Percentiles rank a stretch among this genome's conserved stretches.
Conservation (phyloP, 2,797 vertebrate genomes). For the Nothura maculosa region DNA sequence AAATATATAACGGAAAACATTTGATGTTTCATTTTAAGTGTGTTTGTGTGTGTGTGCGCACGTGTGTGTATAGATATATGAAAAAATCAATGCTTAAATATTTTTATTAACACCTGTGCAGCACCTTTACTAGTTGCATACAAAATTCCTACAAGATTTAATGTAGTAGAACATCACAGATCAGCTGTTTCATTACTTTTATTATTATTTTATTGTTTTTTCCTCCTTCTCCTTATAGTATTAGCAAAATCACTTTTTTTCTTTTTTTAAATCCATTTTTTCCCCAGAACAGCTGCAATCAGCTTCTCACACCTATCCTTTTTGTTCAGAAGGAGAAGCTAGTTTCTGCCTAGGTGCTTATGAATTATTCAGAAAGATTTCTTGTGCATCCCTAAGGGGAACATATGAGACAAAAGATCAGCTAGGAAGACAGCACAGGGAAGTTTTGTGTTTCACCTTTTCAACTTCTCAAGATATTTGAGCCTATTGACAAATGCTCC, state of each 20-base stretch:
- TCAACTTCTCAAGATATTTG: constrained; percentile 60
- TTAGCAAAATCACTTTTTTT: neutral
- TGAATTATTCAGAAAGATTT: constrained; percentile 80
- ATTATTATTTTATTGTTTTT: constrained; percentile 33
- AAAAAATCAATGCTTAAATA: neutral
- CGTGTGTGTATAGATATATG: neutral
- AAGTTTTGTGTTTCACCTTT: constrained; percentile 72
- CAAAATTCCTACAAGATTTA: constrained; percentile 35
- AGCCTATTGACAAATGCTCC: constrained; percentile 50
- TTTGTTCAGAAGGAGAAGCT: constrained; percentile 60
- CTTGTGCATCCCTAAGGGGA: constrained; percentile 68
- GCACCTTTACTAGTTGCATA: neutral
- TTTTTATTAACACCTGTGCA: neutral
- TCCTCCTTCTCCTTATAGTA: neutral
- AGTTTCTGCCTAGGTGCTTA: constrained; percentile 40
- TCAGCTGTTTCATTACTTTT: constrained; percentile 1
- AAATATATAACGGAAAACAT: too few relatives aligned
- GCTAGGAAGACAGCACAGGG: constrained; percentile 53
- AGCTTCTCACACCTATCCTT: neutral
- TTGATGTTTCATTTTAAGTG: neutral
- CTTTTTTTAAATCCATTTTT: neutral
- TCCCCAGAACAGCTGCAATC: neutral
- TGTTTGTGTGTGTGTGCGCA: neutral
- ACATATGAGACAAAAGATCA: constrained; percentile 76
- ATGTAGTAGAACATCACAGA: neutral